Conservation (phyloP, 2,888 invertebrate species). For the Allophyes oxyacanthae region DNA sequence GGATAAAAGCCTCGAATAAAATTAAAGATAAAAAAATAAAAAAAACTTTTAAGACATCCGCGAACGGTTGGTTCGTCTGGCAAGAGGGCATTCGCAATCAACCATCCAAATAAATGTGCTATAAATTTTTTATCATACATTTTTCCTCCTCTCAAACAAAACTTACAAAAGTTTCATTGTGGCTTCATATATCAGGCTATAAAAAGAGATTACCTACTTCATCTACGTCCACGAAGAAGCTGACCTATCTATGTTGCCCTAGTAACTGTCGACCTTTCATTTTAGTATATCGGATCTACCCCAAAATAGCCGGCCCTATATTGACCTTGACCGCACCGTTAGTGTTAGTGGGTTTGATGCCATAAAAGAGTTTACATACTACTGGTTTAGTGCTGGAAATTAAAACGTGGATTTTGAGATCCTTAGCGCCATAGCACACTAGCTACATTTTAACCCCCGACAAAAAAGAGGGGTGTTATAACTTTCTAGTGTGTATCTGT, state of each 20-base stretch:
- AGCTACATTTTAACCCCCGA: no score
- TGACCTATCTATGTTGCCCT: slow-evolving; percentile 4
- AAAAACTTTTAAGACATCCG: no score
- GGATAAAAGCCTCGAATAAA: no score
- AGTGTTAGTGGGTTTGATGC: neutral
- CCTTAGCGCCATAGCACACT: no score
- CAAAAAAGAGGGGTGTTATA: no score
- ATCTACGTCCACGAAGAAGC: neutral
- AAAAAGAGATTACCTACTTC: neutral
- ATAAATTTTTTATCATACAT: no score
- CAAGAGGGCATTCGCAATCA: no score
- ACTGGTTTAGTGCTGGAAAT: neutral
- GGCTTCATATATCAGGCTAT: neutral
- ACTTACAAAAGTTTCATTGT: neutral
- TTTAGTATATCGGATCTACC: slow-evolving; percentile 9
- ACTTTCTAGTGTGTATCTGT: no score
- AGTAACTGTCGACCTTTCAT: slow-evolving; percentile 14
- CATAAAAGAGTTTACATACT: slow-evolving; percentile 8
- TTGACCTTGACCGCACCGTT: slow-evolving; percentile 18
- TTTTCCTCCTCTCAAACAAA: neutral
- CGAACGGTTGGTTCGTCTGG: no score
- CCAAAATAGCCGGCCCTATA: slow-evolving; percentile 9
- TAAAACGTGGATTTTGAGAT: neutral
- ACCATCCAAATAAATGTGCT: no score
- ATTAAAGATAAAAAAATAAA: no score